Evolutionary conservation across 1,140 invertebrate genomes (phyloP).

Genomic region (Penaeus japonicus): DNA sequence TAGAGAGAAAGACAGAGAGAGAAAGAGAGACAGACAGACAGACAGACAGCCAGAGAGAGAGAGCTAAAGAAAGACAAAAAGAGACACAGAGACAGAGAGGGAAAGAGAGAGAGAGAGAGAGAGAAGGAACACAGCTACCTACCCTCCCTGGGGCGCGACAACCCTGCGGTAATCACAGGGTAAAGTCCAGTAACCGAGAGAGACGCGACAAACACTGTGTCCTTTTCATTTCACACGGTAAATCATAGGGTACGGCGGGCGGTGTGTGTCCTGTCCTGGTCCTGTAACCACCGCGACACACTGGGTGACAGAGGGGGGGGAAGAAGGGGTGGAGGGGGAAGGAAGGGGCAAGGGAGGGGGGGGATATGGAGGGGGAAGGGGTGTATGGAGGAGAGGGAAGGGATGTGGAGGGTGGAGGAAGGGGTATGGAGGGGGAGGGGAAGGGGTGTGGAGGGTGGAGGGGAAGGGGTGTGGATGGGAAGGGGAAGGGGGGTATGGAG

Average conservation of each 20-base stretch:
- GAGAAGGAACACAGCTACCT: too few relatives aligned
- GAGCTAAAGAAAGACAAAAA: too few relatives aligned
- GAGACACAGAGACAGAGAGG: too few relatives aligned
- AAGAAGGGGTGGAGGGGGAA: not conserved
- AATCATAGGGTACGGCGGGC: not conserved
- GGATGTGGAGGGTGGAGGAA: not conserved
- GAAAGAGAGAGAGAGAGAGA: too few relatives aligned
- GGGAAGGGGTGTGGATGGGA: not conserved
- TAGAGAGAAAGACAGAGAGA: too few relatives aligned
- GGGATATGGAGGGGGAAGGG: not conserved
- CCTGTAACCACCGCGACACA: too few relatives aligned
- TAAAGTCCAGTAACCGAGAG: too few relatives aligned
- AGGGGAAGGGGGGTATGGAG: not conserved
- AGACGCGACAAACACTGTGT: not conserved
- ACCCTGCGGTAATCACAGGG: too few relatives aligned
- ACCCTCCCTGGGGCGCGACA: too few relatives aligned
- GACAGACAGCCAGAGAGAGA: too few relatives aligned
- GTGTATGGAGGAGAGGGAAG: not conserved
- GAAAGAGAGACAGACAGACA: too few relatives aligned
- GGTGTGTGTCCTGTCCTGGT: too few relatives aligned
- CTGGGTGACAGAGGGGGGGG: not conserved
- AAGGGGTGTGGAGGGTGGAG: not conserved
- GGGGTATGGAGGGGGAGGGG: not conserved
- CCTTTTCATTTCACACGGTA: constrained; percentile 2
- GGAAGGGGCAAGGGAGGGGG: not conserved